Conservation (phyloP, 2,797 vertebrate species). For the Lycodopsis pacificus region DNA sequence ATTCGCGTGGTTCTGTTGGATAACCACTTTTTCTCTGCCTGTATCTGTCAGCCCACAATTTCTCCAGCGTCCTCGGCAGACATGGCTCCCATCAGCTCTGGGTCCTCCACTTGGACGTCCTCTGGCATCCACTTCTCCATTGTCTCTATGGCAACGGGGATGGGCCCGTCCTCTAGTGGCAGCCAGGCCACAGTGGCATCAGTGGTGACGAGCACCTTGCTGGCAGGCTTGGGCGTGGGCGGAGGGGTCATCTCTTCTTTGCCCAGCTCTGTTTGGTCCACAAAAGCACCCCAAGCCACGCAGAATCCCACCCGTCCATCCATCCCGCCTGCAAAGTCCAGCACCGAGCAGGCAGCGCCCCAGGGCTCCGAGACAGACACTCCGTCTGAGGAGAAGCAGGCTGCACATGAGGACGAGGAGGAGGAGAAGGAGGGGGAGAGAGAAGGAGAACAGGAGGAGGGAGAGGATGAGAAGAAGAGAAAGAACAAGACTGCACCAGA, state of each 20-base stretch:
- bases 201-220: conserved; percentile 95
- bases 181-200: conserved; percentile 97
- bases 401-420: conserved; percentile 84
- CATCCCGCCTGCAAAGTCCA: conserved; percentile 76
- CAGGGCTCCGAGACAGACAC: conserved; percentile 82
- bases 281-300: conserved; percentile 81
- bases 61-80: conserved; percentile 97
- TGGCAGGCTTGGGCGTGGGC: conserved; percentile 95
- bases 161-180: conserved; percentile 96
- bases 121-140: conserved; percentile 98
- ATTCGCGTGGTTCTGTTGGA: background rate
- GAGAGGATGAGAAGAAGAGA: conserved; percentile 87
- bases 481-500: conserved; percentile 81
- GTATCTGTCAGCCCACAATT: conserved; percentile 89
- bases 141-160: conserved; percentile 98
- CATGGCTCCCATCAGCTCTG: conserved; percentile 99
- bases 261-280: conserved; percentile 95
- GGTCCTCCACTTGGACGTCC: conserved; percentile 98
- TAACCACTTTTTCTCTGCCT: conserved; percentile 3
- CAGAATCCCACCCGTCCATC: conserved; percentile 82
- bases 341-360: conserved; percentile 83
- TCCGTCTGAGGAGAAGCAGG: conserved; percentile 77
- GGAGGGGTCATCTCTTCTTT: conserved; percentile 95
- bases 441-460: conserved; percentile 88
- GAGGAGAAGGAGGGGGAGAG: conserved; percentile 81